Base-by-base conservation (phyloP, 2,888 invertebrate species). In the Drosophila antonietae region DNA sequence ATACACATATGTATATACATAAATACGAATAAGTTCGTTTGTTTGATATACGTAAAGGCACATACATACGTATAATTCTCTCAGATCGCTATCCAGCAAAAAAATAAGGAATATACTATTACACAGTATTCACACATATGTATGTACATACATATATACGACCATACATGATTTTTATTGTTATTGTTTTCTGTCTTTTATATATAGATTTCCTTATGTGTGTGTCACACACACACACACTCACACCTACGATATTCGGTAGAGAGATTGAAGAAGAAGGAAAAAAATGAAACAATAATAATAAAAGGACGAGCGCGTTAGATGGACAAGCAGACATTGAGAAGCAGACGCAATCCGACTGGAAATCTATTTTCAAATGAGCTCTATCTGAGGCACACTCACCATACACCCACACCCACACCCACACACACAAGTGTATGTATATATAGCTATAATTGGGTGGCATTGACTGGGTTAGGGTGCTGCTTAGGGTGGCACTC, bases 171-270 rank as follows among this genome's bases (percentile, higher is more conserved):
- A 90, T 89, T 90, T 90, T 90, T 90, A 90, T 90, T 90, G 90
- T 90, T 90, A 90, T 90, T 90, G 88, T 85, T 90, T 88, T 89
- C 90, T 90, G 82, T 86, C 81, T 88, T 87, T 85, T 90, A 90
- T 53, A 65, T 52, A 66, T 65, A 65, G 37, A 39, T 33, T 51
- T 35, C 18, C 14, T 33, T 20, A 18, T 12, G 23, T 23, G 23
- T 23, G 23, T 4, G 23, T 23, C 23, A 23, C 3, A 37, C 56
- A 47, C 41, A 41, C 37, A 57, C 35, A 33, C 66, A 35, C 44
- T 57, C 44, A 37, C 68, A 62, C 35, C 53, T 41, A 39, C 55
- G 44, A 35, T 59, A 56, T 65, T 73, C 62, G 61, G 35, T 44
- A 57, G 71, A 44, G 60, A 83, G 74, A 81, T 84, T 83, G 84